phyloP scores from a whole-genome alignment of 2,113 vertebrate genomes.

The Miniopterus natalensis region DNA sequence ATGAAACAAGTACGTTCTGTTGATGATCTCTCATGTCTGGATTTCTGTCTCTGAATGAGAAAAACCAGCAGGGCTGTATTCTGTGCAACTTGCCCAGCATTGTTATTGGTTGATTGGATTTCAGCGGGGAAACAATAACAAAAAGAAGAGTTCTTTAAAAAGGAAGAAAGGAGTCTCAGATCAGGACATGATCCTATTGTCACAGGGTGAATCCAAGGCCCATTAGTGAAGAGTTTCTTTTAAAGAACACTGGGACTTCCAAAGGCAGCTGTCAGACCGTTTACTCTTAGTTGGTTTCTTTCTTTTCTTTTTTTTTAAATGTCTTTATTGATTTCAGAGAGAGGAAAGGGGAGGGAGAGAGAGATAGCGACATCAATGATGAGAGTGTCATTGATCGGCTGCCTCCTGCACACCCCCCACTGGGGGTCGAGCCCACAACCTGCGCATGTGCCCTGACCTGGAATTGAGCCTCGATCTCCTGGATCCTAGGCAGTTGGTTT shows the following conservation, averaged over 20 bases:
- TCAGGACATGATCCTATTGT: background rate
- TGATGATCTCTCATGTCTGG: background rate
- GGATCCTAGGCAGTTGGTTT: background rate
- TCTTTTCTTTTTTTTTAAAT: too few species aligned
- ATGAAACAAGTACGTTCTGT: background rate
- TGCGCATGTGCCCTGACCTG: too few species aligned
- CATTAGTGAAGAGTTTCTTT: background rate
- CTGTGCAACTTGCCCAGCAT: background rate
- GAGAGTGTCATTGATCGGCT: too few species aligned
- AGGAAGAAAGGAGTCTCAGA: background rate
- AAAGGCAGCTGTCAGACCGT: background rate
- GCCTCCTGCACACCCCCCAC: too few species aligned
- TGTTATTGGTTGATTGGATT: conserved; percentile 25
- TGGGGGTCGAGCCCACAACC: too few species aligned
- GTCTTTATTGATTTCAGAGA: too few species aligned
- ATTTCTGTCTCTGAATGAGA: conserved; percentile 46
- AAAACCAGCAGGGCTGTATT: background rate
- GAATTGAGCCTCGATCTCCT: too few species aligned
- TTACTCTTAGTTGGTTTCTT: background rate
- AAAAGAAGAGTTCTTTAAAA: conserved; percentile 15
- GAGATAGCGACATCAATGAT: too few species aligned
- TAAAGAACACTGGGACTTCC: background rate
- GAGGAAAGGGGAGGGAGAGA: too few species aligned
- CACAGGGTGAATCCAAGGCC: background rate
- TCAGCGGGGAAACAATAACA: background rate